Evolutionary conservation across 2,113 vertebrate species (phyloP), one percentile per base, ranked within the genome.

Genomic region (Platichthys stellatus): DNA sequence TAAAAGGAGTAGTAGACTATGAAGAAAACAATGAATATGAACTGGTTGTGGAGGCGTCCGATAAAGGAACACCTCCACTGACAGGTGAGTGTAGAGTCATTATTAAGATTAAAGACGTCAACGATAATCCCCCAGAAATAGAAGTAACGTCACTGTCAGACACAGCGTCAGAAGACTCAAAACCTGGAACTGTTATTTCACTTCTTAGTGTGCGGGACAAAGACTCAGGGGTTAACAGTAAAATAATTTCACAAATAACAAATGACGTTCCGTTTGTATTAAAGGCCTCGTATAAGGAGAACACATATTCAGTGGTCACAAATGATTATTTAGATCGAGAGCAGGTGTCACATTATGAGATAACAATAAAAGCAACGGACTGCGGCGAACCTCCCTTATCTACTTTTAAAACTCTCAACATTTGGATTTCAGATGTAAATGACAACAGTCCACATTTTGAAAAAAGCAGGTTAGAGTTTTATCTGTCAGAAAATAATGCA

Each of bases 391-490:
- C 91, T 23, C 28, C 90, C 0, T 76, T 93, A 40, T 85, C 84
- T 0, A 28, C 83, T 0, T 24, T 80, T 21, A 90, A 92, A 92
- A 89, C 78, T 0, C 18, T 94, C 0, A 72, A 0, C 5, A 84
- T 94, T 64, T 35, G 89, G 2, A 76, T 94, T 59, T 87, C 81
- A 38, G 93, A 94, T 63, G 87, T 92, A 1, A 94, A 94, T 58
- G 93, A 94, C 15, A 94, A 94, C 71, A 84, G 60, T 5, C 93
- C 92, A 60, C 31, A 79, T 13, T 94, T 94, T 15, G 0, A 5
- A 0, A 54, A 84, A 66, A 89, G 38, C 5, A 82, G 89, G 0
- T 57, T 91, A 15, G 11, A 84, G 0, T 67, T 91, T 53, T 92
- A 92, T 2, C 1, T 94, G 1, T 0, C 10, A 17, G 93, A 94